Base-by-base conservation (phyloP, 2,113 vertebrate species). In the Caracal caracal region DNA sequence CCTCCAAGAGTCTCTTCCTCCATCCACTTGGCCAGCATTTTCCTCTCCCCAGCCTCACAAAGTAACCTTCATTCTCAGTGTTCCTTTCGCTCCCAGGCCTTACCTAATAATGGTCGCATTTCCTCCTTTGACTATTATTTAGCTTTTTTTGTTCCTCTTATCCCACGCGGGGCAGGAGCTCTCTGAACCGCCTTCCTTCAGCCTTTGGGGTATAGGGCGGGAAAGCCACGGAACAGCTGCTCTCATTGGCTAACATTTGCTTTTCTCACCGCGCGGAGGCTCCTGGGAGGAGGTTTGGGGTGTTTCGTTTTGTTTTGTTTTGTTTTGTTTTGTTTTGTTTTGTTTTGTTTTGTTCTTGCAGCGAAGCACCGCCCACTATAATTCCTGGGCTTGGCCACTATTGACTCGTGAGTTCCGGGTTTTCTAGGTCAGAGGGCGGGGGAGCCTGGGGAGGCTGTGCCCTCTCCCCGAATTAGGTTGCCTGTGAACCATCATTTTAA, bases 231-330 rank as follows among this genome's bases (percentile, higher is more conserved):
- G 65, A 56, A 65, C 15, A 9, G 28, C 53, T 43, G 53, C 75
- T 81, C 20, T 92, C 65, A 63, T n/a, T 86, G 63, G 63, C 43
- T 17, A 20, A 24, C 3, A 2, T 63, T n/a, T n/a, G 51, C 10
- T 1, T 2, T 12, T 10, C 17, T 24, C 15, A 1, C 13, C 1
- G 1, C 3, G 0, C 13, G 0, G 22, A 49, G 65, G 19, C 65
- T 88, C 43, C 75, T 47, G 65, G 82, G 75, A 73, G 51, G 3
- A 51, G 51, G 16, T 26, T 13, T 10, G 11, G 65, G 11, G 15
- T 47, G 3, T n/a, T 49, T 20, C 20, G 12, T 70, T 40, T 40
- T 68, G 9, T 40, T 68, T 47, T 24, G 43, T 43, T 43, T 43
- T 43, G 43, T 43, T 43, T 43, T 43, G 43, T 43, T 43, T 43